Evolutionary conservation across 2,113 vertebrate species (phyloP), one percentile per base, ranked within the genome.

Genomic region (Pan paniscus): DNA sequence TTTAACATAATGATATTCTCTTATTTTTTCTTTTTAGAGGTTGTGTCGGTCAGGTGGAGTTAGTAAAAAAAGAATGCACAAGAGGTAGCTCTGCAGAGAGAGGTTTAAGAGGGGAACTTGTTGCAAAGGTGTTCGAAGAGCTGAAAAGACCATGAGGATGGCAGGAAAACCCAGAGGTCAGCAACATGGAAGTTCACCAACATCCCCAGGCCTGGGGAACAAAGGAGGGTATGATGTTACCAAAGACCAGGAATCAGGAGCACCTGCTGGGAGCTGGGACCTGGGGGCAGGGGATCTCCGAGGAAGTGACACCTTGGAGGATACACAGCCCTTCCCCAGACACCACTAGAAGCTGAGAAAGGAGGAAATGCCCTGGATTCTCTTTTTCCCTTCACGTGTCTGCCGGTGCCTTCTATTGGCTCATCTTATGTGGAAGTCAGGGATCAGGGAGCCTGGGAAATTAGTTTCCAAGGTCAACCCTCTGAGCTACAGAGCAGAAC

Each of bases 161-260:
- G 7, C 10, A 43, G 18, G 20, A 17, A 61, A 68, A 6, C 46
- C 72, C 4, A 0, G 79, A 57, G 90, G 8, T 3, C 50, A 52
- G 18, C 6, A 16, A 4, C 8, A 3, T 25, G 1, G 2, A 48
- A 4, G 4, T 20, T 0, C 0, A 2, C 6, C 0, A 8, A 5
- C 52, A 61, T 9, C 68, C 52, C 22, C 12, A 14, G 23, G 12
- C 32, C 61, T 59, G 0, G 61, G 17, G 68, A 50, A 50, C 8
- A 16, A 48, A 50, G 22, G 27, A 18, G 32, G 16, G n/a, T 12
- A 22, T 40, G n/a, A 73, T 23, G 72, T 43, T 13, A 23, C 22
- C 72, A 40, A 43, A 43, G 72, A 38, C 38, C n/a, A 12, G 38
- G 18, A 22, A 72, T 17, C n/a, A 11, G n/a, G 38, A 40, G 20